A percentile compares a stretch with the other conserved stretches of the same genome.
These are phyloP conservation scores for Stichodactyla helianthus DNA, from an alignment of 64 coral and sea anemone genomes.

Conservation along the genomic window DNA sequence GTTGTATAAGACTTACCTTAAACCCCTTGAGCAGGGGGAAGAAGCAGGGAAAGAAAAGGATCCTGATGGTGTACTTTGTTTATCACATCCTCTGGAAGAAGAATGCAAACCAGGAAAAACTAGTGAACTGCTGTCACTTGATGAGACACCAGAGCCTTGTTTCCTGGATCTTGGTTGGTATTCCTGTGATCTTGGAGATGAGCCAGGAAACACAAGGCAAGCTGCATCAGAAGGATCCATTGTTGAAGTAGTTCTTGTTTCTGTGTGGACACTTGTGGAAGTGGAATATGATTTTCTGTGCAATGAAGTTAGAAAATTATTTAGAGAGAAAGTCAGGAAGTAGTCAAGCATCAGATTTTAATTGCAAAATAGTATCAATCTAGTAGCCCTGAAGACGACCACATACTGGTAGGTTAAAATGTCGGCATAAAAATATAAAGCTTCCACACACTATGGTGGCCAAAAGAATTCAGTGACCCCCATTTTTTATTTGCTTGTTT, in stretches of 20 bases:
- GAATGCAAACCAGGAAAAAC: not conserved
- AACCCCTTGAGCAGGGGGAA: not conserved
- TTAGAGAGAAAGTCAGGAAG: not conserved
- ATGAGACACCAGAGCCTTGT: not conserved
- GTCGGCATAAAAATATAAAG: too few relatives aligned
- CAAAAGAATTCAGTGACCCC: too few relatives aligned
- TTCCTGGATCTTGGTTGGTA: not conserved
- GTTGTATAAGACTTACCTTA: not conserved
- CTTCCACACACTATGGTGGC: too few relatives aligned
- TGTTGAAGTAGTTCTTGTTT: not conserved
- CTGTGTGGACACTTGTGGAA: not conserved
- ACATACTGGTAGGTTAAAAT: too few relatives aligned
- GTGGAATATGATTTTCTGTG: not conserved
- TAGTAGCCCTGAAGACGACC: too few relatives aligned
- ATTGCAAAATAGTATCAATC: too few relatives aligned
- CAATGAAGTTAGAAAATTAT: not conserved
- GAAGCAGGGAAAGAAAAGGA: not conserved
- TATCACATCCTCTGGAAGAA: not conserved
- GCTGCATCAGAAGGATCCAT: not conserved
- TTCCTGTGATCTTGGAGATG: not conserved
- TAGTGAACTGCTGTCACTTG: not conserved
- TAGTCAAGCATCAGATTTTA: not conserved
- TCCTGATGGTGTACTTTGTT: not conserved
- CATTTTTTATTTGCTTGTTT: too few relatives aligned
- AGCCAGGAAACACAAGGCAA: not conserved